A percentile compares a stretch with the other conserved stretches of the same genome.
These are phyloP conservation scores for Sylvia borin DNA, from an alignment of 2,797 vertebrate species.

Conservation along the genomic window DNA sequence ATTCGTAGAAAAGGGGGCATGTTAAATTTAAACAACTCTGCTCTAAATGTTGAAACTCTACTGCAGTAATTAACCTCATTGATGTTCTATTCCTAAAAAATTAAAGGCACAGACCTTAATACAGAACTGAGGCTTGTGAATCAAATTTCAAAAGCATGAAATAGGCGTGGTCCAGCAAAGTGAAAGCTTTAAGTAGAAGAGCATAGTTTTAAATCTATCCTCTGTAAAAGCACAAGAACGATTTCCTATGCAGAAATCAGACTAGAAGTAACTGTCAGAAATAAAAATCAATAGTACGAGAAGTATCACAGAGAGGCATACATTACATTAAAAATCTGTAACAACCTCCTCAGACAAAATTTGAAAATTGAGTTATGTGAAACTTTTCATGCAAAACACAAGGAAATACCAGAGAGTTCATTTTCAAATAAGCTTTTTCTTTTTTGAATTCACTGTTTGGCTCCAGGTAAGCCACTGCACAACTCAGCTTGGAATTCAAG, in stretches of 20 bases:
- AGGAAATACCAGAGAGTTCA: not conserved
- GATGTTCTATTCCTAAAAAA: not conserved
- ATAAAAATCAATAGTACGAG: not conserved
- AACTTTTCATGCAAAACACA: not conserved
- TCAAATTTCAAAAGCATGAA: not conserved
- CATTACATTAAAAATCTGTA: not conserved
- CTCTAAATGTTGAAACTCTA: not conserved
- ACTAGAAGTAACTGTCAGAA: not conserved
- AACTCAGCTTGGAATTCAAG: not conserved
- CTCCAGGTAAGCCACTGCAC: not conserved
- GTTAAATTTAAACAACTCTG: not conserved
- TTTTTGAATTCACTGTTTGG: not conserved
- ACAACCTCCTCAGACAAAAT: not conserved
- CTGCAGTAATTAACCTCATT: not conserved
- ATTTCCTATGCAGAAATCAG: not conserved
- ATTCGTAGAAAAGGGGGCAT: not conserved
- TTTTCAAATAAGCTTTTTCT: not conserved
- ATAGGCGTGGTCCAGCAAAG: not conserved
- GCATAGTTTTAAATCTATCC: not conserved
- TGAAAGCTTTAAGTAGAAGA: not conserved
- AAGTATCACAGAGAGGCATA: not conserved
- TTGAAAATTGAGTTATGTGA: not conserved
- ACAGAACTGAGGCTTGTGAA: not conserved
- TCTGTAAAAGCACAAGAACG: not conserved
- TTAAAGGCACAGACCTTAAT: not conserved